phyloP scores from a whole-genome alignment of 92 coral and sea anemone species.

The Actinostola sp. region DNA sequence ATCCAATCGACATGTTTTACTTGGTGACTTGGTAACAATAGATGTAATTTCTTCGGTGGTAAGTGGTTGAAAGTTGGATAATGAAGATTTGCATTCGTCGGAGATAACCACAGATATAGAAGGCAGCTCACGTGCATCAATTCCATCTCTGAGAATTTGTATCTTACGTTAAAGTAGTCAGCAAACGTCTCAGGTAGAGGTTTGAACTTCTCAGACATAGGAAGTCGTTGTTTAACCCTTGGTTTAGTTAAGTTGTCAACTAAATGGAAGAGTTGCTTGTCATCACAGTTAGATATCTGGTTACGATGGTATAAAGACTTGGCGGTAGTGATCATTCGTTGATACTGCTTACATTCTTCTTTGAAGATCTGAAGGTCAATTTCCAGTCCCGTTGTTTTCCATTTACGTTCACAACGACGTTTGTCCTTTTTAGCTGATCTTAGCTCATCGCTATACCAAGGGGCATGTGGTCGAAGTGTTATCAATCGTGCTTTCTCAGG shows the following conservation, averaged over 20 bases:
- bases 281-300: constrained; percentile 13
- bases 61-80: background rate
- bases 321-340: constrained; percentile 22
- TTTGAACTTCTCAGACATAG: background rate
- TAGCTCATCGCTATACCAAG: constrained; percentile 40
- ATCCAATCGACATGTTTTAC: constrained; percentile 58
- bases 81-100: no score
- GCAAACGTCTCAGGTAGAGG: constrained; percentile 1
- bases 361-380: constrained; percentile 38
- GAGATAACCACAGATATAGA: background rate
- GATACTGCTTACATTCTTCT: constrained; percentile 28
- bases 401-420: constrained; percentile 26
- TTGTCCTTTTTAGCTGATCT: constrained; percentile 12
- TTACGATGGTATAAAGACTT: constrained; percentile 34
- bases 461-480: constrained; percentile 54
- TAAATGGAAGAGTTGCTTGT: constrained; percentile 27
- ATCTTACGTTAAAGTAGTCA: background rate
- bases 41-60: background rate
- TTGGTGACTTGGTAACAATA: constrained; percentile 41
- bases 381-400: constrained; percentile 23
- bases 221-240: background rate
- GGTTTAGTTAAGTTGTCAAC: constrained; percentile 30
- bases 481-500: constrained; percentile 23
- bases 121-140: background rate
- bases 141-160: background rate